phyloP scores from a whole-genome alignment of 2,888 invertebrate species.

The Synanthedon myopaeformis region DNA sequence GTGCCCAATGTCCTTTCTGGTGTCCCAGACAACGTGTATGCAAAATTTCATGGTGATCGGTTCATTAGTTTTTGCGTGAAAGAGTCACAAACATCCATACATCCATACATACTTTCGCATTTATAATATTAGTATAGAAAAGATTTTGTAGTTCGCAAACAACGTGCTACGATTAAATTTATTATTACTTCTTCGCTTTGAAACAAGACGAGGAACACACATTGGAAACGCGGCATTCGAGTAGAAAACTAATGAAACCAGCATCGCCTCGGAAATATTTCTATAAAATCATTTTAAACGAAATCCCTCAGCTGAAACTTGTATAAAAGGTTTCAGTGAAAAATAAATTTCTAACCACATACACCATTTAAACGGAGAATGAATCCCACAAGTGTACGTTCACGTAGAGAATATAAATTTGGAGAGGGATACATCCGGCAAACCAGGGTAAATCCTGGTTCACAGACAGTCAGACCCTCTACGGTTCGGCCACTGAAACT shows the following conservation, averaged over 20 bases:
- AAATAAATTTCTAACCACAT: conserved; percentile 2
- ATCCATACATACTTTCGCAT: too few species aligned
- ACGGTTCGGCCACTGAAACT: conserved; percentile 9
- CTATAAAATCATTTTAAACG: conserved; percentile 8
- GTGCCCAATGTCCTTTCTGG: too few species aligned
- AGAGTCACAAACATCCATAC: too few species aligned
- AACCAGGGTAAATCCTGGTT: conserved; percentile 9
- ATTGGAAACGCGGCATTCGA: background rate
- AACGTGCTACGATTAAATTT: background rate
- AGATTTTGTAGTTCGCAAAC: background rate
- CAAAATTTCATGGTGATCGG: too few species aligned
- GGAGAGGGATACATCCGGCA: conserved; percentile 3
- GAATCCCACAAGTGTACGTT: conserved; percentile 5
- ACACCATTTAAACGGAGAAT: conserved; percentile 9
- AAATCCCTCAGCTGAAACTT: conserved; percentile 12
- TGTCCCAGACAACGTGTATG: too few species aligned
- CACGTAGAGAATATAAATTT: conserved; percentile 7
- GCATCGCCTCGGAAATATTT: background rate
- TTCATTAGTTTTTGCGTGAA: too few species aligned
- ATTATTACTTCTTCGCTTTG: background rate
- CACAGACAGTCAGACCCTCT: conserved; percentile 3
- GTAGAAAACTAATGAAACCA: background rate
- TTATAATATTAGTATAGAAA: too few species aligned
- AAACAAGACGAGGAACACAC: background rate
- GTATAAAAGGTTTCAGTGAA: conserved; percentile 6